These are phyloP conservation scores for Listronotus oregonensis DNA, from an alignment of 1,140 invertebrate genomes.

Conservation along the genomic window DNA sequence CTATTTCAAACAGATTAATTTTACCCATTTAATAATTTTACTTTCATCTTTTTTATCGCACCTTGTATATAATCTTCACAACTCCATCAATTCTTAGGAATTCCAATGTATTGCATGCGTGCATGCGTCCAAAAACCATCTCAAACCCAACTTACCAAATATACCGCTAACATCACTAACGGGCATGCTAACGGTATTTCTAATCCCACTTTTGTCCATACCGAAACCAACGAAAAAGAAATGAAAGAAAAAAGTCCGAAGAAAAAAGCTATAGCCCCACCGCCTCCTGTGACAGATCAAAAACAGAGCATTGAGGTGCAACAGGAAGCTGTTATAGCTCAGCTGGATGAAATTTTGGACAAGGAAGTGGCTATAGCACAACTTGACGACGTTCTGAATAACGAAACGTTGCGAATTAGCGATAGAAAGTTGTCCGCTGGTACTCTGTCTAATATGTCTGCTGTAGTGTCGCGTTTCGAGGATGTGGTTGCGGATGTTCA, in stretches of 20 bases:
- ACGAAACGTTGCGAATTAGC: constrained; percentile 16
- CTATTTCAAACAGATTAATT: too few species aligned
- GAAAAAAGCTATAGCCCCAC: constrained; percentile 29
- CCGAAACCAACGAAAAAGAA: constrained; percentile 15
- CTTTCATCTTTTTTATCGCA: neutral
- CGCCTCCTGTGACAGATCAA: constrained; percentile 22
- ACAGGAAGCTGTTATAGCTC: constrained; percentile 32
- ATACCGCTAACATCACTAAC: constrained; percentile 23
- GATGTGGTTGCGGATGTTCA: constrained; percentile 46
- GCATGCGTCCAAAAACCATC: constrained; percentile 13
- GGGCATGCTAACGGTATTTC: constrained; percentile 23
- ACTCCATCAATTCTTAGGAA: constrained; percentile 36
- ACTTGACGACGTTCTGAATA: constrained; percentile 8
- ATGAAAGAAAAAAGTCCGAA: constrained; percentile 11
- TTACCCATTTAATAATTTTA: neutral
- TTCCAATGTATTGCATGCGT: constrained; percentile 47
- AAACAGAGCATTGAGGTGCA: constrained; percentile 27
- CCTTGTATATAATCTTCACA: constrained; percentile 2
- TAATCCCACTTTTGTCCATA: constrained; percentile 31
- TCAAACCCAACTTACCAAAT: constrained; percentile 26
- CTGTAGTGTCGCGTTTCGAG: constrained; percentile 35
- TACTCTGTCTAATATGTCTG: constrained; percentile 40
- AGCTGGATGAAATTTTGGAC: constrained; percentile 44
- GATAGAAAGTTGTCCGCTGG: constrained; percentile 40
- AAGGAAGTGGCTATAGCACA: constrained; percentile 34